phyloP scores from a whole-genome alignment of 2,888 invertebrate species.

The Meiosimyza platycephala region DNA sequence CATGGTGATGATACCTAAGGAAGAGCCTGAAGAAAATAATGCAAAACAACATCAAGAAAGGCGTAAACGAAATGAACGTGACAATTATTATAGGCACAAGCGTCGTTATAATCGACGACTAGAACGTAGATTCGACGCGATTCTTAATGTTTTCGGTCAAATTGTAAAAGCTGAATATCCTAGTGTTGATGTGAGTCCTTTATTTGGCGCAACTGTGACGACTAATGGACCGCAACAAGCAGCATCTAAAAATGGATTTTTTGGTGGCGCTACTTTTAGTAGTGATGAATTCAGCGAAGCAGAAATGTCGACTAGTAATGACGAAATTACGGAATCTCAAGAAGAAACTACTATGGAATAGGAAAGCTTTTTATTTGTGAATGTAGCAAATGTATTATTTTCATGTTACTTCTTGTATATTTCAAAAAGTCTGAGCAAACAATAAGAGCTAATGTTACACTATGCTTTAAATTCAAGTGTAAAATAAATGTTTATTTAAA shows the following conservation, averaged over 20 bases:
- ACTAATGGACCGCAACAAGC: too few relatives aligned
- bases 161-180: constrained; percentile 57
- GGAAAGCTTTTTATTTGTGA: too few relatives aligned
- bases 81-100: constrained; percentile 61
- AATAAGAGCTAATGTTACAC: too few relatives aligned
- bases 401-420: background rate
- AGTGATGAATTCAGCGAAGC: constrained; percentile 26
- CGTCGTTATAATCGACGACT: constrained; percentile 58
- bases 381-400: too few relatives aligned
- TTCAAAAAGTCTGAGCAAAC: constrained; percentile 9
- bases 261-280: constrained; percentile 30
- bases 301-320: constrained; percentile 27
- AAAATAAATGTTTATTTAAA: too few relatives aligned
- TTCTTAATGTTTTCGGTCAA: constrained; percentile 56
- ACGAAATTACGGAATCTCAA: constrained; percentile 30
- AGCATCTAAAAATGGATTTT: constrained; percentile 37
- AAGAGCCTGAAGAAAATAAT: background rate
- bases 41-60: constrained; percentile 3
- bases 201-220: constrained; percentile 36
- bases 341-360: background rate
- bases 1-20: background rate
- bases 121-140: constrained; percentile 57
- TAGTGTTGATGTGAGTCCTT: constrained; percentile 50
- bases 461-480: too few relatives aligned
- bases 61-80: constrained; percentile 46